Conservation (phyloP, 2,888 invertebrate species). For the Papilio gigon region DNA sequence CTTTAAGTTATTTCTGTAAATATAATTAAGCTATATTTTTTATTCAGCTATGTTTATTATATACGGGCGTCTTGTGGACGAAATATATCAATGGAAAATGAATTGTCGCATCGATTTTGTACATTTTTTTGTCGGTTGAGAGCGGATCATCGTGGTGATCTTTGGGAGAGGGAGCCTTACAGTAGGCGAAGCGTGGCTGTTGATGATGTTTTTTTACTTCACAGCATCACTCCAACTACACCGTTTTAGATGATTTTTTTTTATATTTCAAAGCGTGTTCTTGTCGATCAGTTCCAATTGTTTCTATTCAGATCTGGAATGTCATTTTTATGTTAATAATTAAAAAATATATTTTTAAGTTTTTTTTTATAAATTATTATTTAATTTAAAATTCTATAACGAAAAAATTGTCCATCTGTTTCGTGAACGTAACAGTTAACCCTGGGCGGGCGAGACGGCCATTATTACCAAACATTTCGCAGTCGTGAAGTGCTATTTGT, state of each 20-base stretch:
- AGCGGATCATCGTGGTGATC: no score
- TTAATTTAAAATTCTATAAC: not conserved
- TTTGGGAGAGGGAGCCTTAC: no score
- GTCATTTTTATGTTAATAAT: not conserved
- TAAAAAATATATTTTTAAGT: not conserved
- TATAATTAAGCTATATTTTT: no score
- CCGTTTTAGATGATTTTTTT: not conserved
- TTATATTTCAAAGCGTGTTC: not conserved
- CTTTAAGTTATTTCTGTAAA: no score
- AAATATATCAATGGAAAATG: no score
- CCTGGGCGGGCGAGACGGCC: conserved; percentile 21
- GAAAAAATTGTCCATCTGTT: conserved; percentile 24
- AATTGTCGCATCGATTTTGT: not conserved
- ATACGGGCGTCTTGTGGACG: no score
- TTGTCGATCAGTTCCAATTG: not conserved
- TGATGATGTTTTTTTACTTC: not conserved
- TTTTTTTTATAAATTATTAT: not conserved
- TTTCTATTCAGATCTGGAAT: not conserved
- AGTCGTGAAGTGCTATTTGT: conserved; percentile 33
- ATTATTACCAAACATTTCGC: conserved; percentile 35
- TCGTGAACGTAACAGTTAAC: conserved; percentile 26
- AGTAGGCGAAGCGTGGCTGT: no score
- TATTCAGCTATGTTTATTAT: no score
- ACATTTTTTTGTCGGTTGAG: no score
- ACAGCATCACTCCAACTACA: not conserved